phyloP scores from a whole-genome alignment of 2,888 invertebrate genomes.

The Eupithecia centaureata region DNA sequence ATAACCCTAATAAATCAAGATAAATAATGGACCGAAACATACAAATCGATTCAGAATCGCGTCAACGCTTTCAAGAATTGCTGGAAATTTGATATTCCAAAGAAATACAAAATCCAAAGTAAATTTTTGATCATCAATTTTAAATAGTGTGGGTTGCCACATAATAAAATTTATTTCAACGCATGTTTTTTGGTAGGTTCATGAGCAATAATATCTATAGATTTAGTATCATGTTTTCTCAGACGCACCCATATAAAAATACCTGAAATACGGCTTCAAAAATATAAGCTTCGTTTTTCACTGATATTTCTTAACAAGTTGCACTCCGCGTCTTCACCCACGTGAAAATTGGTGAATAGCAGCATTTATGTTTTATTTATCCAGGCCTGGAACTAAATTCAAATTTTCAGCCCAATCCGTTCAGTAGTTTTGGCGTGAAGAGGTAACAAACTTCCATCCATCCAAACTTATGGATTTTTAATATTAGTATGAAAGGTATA shows the following conservation, averaged over 20 bases:
- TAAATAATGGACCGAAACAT: not conserved
- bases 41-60: not conserved
- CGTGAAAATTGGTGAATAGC: too few relatives aligned
- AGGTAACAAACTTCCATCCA: too few relatives aligned
- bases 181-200: not conserved
- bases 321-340: too few relatives aligned
- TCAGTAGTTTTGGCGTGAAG: too few relatives aligned
- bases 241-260: not conserved
- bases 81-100: conserved; percentile 23
- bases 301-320: not conserved
- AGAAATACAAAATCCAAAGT: conserved; percentile 21
- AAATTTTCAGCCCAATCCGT: too few relatives aligned
- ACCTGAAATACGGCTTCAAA: not conserved
- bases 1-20: conserved; percentile 1
- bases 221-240: not conserved
- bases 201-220: not conserved
- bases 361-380: too few relatives aligned
- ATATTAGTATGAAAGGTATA: too few relatives aligned
- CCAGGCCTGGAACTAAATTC: too few relatives aligned
- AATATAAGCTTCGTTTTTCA: not conserved
- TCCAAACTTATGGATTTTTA: too few relatives aligned
- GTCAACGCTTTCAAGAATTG: conserved; percentile 24
- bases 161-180: not conserved
- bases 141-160: conserved; percentile 14
- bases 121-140: conserved; percentile 25